Conservation (phyloP, 2,797 vertebrate species). For the Myotis vivesi region DNA sequence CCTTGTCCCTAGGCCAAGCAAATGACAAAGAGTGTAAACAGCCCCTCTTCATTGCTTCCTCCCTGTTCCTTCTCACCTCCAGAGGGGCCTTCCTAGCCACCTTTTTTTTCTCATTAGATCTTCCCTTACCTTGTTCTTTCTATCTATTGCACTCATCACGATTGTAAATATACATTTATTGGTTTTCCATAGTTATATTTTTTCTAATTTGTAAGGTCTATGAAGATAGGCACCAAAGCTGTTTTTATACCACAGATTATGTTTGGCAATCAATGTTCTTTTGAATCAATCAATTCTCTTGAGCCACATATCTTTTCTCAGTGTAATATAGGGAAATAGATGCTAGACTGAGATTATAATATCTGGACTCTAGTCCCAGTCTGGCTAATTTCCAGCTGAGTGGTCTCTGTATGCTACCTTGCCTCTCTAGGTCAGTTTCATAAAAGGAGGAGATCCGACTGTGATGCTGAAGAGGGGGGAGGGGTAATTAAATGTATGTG, state of each 20-base stretch:
- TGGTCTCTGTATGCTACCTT: slow-evolving; percentile 57
- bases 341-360: background rate
- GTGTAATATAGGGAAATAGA: background rate
- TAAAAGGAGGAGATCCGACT: background rate
- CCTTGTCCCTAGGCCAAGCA: background rate
- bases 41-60: background rate
- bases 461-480: background rate
- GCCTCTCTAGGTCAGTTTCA: background rate
- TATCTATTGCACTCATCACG: background rate
- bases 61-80: background rate
- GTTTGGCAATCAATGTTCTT: background rate
- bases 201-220: background rate
- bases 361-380: slow-evolving; percentile 14
- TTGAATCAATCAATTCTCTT: background rate
- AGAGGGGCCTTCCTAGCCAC: background rate
- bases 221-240: background rate
- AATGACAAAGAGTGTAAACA: background rate
- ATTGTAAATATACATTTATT: background rate
- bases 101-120: background rate
- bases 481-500: background rate
- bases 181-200: background rate
- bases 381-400: slow-evolving; percentile 44
- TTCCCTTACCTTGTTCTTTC: background rate
- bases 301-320: background rate
- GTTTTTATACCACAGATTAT: background rate